phyloP scores from a whole-genome alignment of 2,797 vertebrate species.

The Coluber constrictor region DNA sequence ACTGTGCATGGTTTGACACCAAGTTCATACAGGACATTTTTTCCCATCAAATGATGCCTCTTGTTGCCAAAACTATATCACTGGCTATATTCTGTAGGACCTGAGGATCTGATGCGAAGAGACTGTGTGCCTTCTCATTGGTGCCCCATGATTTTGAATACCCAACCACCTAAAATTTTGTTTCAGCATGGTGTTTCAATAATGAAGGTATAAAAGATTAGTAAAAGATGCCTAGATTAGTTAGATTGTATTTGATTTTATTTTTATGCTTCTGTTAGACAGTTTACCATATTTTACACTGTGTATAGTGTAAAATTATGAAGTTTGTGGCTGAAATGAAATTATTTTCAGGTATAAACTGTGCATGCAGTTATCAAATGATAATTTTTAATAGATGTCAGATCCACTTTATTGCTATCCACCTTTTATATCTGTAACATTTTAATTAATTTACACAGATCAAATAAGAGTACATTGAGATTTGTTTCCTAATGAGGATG shows the following conservation, averaged over 20 bases:
- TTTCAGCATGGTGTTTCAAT: neutral
- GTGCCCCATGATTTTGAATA: neutral
- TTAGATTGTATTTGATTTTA: neutral
- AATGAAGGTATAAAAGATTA: neutral
- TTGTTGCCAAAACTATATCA: neutral
- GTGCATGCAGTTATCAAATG: conserved; percentile 69
- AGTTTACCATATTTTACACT: neutral
- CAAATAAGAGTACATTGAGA: conserved; percentile 84
- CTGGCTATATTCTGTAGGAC: neutral
- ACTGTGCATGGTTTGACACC: neutral
- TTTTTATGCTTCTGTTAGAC: neutral
- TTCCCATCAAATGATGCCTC: neutral
- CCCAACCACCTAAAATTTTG: neutral
- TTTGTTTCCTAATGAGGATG: conserved; percentile 82
- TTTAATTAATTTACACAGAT: conserved; percentile 86
- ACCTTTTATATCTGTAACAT: conserved; percentile 79
- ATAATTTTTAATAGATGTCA: conserved; percentile 79
- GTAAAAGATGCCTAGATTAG: neutral
- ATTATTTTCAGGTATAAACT: conserved; percentile 64
- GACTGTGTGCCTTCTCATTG: neutral
- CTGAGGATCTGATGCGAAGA: neutral
- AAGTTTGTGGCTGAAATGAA: conserved; percentile 59
- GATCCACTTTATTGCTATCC: conserved; percentile 72
- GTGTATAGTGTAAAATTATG: neutral
- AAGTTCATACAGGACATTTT: neutral